These are phyloP conservation scores for Oncorhynchus mykiss DNA, from an alignment of 2,113 vertebrate species.

Conservation along the genomic window DNA sequence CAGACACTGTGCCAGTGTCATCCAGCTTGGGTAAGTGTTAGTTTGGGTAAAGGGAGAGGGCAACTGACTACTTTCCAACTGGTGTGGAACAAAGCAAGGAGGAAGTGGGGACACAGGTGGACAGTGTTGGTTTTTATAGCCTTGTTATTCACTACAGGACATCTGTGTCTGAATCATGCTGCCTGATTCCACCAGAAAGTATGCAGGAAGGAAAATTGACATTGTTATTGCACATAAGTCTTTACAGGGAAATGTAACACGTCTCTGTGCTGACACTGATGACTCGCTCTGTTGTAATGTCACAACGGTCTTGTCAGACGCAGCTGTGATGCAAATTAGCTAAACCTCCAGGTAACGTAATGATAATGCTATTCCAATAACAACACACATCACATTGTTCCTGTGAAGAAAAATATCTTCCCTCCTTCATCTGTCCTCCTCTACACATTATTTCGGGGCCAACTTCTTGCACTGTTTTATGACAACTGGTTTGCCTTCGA, in stretches of 20 bases:
- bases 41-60: slow-evolving; percentile 32
- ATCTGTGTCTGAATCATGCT: slow-evolving; percentile 20
- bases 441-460: neutral
- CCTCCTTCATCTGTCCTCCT: neutral
- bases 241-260: slow-evolving; percentile 47
- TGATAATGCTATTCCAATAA: slow-evolving; percentile 52
- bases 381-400: slow-evolving; percentile 48
- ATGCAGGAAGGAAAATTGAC: slow-evolving; percentile 48
- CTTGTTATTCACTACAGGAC: slow-evolving; percentile 10
- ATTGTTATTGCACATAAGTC: slow-evolving; percentile 48
- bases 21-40: slow-evolving; percentile 29
- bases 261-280: slow-evolving; percentile 53
- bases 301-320: slow-evolving; percentile 42
- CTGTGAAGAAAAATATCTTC: slow-evolving; percentile 6
- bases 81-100: slow-evolving; percentile 20
- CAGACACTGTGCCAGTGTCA: slow-evolving; percentile 26
- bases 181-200: slow-evolving; percentile 41
- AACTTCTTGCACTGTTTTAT: slow-evolving; percentile 14
- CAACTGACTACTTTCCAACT: slow-evolving; percentile 43
- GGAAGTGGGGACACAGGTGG: slow-evolving; percentile 34
- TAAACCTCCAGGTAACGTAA: slow-evolving; percentile 50
- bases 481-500: neutral
- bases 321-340: slow-evolving; percentile 60
- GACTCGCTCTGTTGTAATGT: slow-evolving; percentile 54
- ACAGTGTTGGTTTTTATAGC: neutral